Evolutionary conservation across 1,140 invertebrate species (phyloP).

Genomic region (Lycorma delicatula): DNA sequence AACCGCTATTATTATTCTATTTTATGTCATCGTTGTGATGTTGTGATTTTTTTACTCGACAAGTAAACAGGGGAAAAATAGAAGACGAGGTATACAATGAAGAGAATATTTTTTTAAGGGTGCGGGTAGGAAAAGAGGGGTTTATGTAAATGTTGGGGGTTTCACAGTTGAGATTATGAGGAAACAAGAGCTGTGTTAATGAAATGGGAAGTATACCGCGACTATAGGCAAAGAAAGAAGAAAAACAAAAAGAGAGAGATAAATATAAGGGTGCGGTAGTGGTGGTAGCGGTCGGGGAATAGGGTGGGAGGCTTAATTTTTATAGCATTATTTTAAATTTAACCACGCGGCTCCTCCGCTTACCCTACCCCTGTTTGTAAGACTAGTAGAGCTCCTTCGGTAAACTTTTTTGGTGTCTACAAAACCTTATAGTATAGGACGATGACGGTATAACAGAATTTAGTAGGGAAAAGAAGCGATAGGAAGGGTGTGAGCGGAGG

Average conservation of each 20-base stretch:
- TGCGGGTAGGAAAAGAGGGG: neutral
- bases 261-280: neutral
- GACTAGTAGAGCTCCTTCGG: no score
- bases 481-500: no score
- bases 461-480: no score
- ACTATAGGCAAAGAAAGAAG: neutral
- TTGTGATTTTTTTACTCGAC: no score
- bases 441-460: no score
- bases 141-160: conserved; percentile 3
- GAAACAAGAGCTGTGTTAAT: no score
- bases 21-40: no score
- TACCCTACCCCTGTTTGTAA: no score
- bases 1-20: no score
- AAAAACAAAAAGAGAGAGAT: neutral
- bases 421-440: no score
- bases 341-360: neutral
- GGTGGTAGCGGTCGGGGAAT: neutral
- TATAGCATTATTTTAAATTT: conserved; percentile 5
- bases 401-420: no score
- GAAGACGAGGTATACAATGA: neutral
- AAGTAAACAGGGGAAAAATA: neutral
- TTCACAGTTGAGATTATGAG: neutral
- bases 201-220: no score
- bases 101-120: neutral
- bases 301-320: neutral